Evolutionary conservation across 2,888 invertebrate species (phyloP).

Genomic region (Drosophila quasianomalipes): DNA sequence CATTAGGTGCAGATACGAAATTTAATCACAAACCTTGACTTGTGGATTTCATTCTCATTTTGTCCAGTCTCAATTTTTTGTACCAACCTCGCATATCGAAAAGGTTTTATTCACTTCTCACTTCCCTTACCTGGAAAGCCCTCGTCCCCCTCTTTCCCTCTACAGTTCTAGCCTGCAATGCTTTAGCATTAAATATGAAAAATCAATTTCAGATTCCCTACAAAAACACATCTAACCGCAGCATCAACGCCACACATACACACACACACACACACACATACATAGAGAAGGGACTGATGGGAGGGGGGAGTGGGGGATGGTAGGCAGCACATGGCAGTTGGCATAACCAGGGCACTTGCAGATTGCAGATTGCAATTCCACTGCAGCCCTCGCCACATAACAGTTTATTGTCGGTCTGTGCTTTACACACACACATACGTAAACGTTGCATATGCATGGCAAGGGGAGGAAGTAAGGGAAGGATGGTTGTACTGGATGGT

Average conservation of each 20-base stretch:
- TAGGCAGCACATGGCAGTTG: conserved; percentile 18
- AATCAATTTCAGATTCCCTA: conserved; percentile 66
- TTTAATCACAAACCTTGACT: not conserved
- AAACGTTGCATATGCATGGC: not conserved
- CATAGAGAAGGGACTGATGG: not conserved
- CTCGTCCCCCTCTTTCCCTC: not conserved
- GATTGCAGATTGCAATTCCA: conserved; percentile 38
- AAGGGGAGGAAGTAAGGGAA: not conserved
- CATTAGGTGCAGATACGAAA: not conserved
- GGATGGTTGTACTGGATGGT: conserved; percentile 10
- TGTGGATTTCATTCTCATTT: not conserved
- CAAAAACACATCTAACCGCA: conserved; percentile 54
- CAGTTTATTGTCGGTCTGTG: conserved; percentile 49
- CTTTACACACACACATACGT: not conserved
- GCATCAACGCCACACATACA: conserved; percentile 35
- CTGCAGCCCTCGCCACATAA: conserved; percentile 52
- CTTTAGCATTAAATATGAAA: conserved; percentile 65
- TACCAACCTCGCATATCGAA: conserved; percentile 8
- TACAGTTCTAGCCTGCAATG: conserved; percentile 8
- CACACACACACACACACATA: conserved; percentile 16
- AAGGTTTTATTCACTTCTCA: conserved; percentile 36
- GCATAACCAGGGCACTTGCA: conserved; percentile 34
- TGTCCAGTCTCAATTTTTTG: not conserved
- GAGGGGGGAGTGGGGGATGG: not conserved
- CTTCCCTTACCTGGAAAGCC: not conserved